phyloP scores from a whole-genome alignment of 2,888 invertebrate genomes.

The Platycheirus albimanus region DNA sequence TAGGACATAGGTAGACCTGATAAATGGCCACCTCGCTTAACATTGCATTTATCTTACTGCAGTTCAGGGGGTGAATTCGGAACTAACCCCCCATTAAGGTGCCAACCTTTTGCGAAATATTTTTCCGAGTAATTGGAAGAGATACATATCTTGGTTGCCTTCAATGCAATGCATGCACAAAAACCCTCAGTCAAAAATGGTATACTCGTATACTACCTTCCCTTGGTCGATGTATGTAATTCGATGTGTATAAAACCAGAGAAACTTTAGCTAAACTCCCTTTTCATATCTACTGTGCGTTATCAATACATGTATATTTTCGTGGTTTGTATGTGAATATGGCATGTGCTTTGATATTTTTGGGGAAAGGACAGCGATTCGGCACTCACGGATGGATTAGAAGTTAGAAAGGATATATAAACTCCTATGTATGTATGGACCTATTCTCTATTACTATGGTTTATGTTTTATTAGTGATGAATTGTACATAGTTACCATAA shows the following conservation, averaged over 20 bases:
- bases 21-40: constrained; percentile 68
- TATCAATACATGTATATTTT: constrained; percentile 63
- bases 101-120: constrained; percentile 40
- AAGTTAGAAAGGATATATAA: constrained; percentile 57
- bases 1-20: constrained; percentile 56
- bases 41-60: constrained; percentile 62
- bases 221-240: background rate
- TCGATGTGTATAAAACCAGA: constrained; percentile 16
- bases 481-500: no score
- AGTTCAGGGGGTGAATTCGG: constrained; percentile 8
- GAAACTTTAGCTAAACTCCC: constrained; percentile 68
- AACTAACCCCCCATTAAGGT: constrained; percentile 12
- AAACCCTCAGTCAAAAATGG: constrained; percentile 21
- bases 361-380: constrained; percentile 21
- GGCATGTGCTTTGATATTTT: constrained; percentile 1
- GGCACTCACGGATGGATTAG: background rate
- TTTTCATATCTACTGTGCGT: constrained; percentile 71
- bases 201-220: background rate
- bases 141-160: constrained; percentile 36
- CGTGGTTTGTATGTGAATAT: constrained; percentile 10
- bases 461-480: constrained; percentile 72
- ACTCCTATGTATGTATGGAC: constrained; percentile 44
- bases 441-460: constrained; percentile 57
- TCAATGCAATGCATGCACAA: background rate
- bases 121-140: constrained; percentile 25